These are phyloP conservation scores for Drosophila suzukii DNA, from an alignment of 1,140 invertebrate genomes.

Conservation along the genomic window DNA sequence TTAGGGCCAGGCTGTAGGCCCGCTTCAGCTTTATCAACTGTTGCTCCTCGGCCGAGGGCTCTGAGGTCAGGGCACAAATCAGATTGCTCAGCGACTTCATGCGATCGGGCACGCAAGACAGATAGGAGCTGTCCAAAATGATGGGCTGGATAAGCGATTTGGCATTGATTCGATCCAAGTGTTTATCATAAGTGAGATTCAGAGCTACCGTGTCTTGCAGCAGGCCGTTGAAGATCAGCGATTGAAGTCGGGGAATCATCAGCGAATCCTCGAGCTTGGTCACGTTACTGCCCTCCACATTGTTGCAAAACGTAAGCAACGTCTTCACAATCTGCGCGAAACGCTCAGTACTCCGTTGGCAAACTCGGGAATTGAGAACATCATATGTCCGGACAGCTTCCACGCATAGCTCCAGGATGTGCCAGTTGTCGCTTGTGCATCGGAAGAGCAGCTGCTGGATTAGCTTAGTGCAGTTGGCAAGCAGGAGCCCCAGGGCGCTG, in stretches of 20 bases:
- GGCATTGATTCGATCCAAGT: background rate
- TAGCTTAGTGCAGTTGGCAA: slow-evolving; percentile 21
- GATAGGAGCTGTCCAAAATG: slow-evolving; percentile 40
- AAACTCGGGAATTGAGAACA: background rate
- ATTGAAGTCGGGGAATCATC: slow-evolving; percentile 47
- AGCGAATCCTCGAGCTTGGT: slow-evolving; percentile 10
- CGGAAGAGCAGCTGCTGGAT: slow-evolving; percentile 9
- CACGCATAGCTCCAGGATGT: slow-evolving; percentile 33
- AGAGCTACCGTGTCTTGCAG: slow-evolving; percentile 28
- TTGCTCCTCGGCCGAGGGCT: background rate
- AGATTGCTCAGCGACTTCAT: slow-evolving; percentile 15
- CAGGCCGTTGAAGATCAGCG: slow-evolving; percentile 44
- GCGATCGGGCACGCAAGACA: slow-evolving; percentile 17
- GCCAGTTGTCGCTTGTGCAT: slow-evolving; percentile 40
- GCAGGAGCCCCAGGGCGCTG: slow-evolving; percentile 30
- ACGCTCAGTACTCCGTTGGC: background rate
- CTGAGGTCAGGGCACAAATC: background rate
- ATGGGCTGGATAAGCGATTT: slow-evolving; percentile 26
- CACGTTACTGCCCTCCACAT: background rate
- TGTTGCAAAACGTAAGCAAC: slow-evolving; percentile 21
- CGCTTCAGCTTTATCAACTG: slow-evolving; percentile 17
- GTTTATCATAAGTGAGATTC: slow-evolving; percentile 3
- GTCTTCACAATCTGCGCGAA: slow-evolving; percentile 5
- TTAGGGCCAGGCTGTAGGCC: slow-evolving; percentile 36
- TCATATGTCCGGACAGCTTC: slow-evolving; percentile 23